Conservation (phyloP, 2,113 vertebrate genomes). For the Centropus bengalensis region DNA sequence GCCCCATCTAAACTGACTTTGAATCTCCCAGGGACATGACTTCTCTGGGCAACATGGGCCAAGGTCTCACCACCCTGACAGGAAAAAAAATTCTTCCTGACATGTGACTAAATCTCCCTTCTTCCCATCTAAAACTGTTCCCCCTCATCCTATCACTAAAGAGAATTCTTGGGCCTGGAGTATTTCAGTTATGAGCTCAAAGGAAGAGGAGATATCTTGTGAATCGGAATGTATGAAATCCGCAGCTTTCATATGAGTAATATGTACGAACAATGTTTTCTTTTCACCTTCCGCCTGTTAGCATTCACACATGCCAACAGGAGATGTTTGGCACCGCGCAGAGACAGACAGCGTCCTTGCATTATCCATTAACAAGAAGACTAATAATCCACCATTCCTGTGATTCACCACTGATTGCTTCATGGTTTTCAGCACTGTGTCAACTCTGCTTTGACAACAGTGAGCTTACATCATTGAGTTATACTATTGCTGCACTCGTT, state of each 20-base stretch:
- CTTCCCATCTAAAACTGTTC: too few species aligned
- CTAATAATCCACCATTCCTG: not conserved
- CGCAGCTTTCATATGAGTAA: not conserved
- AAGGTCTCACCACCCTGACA: too few species aligned
- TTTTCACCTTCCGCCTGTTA: not conserved
- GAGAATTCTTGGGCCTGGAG: not conserved
- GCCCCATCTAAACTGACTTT: too few species aligned
- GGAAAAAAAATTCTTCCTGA: too few species aligned
- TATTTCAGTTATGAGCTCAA: not conserved
- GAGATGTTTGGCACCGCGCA: not conserved
- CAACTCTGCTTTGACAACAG: not conserved
- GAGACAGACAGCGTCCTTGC: not conserved
- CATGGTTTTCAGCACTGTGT: rapidly evolving
- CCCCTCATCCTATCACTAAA: too few species aligned
- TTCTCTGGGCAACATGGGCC: too few species aligned
- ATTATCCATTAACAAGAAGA: not conserved
- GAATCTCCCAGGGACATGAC: too few species aligned
- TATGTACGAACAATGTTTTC: not conserved
- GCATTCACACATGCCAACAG: not conserved
- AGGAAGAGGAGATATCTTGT: not conserved
- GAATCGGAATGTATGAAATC: not conserved
- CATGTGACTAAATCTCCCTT: too few species aligned
- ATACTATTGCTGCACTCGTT: not conserved
- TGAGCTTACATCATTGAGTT: rapidly evolving
- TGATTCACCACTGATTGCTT: not conserved